Base-by-base conservation (phyloP, 2,888 invertebrate genomes). In the Prosapia bicincta region DNA sequence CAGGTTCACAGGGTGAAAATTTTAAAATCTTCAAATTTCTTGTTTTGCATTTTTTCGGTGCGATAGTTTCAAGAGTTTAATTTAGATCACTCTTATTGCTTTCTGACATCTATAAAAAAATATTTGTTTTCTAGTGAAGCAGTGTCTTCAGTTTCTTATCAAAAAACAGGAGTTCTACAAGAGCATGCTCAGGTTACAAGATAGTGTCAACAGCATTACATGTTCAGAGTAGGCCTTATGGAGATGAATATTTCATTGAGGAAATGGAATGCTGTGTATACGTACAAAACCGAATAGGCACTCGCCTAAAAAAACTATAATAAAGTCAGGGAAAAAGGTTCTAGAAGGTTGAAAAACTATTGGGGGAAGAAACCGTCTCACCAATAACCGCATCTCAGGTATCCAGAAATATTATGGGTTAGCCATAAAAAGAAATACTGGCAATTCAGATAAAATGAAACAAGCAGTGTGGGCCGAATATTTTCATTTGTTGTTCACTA, bases 381-480 rank as follows among this genome's bases (percentile, higher is more conserved):
- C 79, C 7, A 80, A 80, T 23, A 75, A 77, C 66, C 28, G 79
- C 9, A 81, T 82, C 24, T 76, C 79, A 30, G 74, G 78, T 69
- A 69, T 82, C 54, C 80, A 79, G 25, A 74, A 71, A 25, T 82
- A 79, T 74, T 82, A 82, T 74, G 81, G 81, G 13, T 66, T 80
- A 20, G 81, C 81, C 15, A 82, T 82, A 69, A 68, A 80, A 30
- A 73, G 78, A n/a, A 78, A 81, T 76, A 68, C 78, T 13, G 66
- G 79, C 73, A 76, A 77, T 15, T 43, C 78, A 10, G 79, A 79
- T 67, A 71, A 76, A 10, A 81, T 81, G 80, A 80, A 80, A 66
- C 78, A 78, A 69, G 81, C 76, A 13, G 76, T 82, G 66, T 82
- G 81, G 81, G 81, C 82, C 6, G 78, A 78, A 13, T 82, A 78